Base-by-base conservation (phyloP, 2,797 vertebrate species). In the Centropyge bicolor region DNA sequence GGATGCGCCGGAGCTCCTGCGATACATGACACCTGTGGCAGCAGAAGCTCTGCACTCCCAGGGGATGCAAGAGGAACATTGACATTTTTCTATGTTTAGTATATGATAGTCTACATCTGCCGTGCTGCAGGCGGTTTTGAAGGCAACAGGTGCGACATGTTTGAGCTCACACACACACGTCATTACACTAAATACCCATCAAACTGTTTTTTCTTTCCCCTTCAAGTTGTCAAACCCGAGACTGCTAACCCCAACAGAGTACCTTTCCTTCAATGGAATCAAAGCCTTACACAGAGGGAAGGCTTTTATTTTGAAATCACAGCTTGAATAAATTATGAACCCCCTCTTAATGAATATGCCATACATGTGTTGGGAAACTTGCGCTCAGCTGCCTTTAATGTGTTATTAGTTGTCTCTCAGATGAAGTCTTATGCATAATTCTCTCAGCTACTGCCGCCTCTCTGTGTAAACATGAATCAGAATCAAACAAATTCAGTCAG, bases 391-490 rank as follows among this genome's bases (percentile, higher is more conserved):
- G 68, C 70, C 68, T 86, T 87, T 80, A 85, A 79, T 87, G 79
- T 73, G 70, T 80, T 84, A 70, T 83, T 85, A 83, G 76, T 78
- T 84, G 67, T 86, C 72, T 81, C 51, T 90, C 64, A 83, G 68
- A 86, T 83, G 14, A 80, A 77, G 61, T 69, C 57, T 84, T 64
- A 69, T 78, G 76, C 66, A 81, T 88, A 87, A 88, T 88, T 85
- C 74, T 81, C 27, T 80, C 62, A 62, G 67, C 74, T 60, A 20
- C 56, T 5, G 16, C 46, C n/a, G 67, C 45, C 61, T 88, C 36
- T 75, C 51, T 41, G 45, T 78, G 70, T 74, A 78, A 89, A 89
- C 87, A 80, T 46, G 61, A 84, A 81, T 81, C 75, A 69, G 49
- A 85, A 76, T 88, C 79, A 82, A 84, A 83, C 52, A 40, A 83